Conservation (phyloP, 2,888 invertebrate genomes). For the Hymenopus coronatus region DNA sequence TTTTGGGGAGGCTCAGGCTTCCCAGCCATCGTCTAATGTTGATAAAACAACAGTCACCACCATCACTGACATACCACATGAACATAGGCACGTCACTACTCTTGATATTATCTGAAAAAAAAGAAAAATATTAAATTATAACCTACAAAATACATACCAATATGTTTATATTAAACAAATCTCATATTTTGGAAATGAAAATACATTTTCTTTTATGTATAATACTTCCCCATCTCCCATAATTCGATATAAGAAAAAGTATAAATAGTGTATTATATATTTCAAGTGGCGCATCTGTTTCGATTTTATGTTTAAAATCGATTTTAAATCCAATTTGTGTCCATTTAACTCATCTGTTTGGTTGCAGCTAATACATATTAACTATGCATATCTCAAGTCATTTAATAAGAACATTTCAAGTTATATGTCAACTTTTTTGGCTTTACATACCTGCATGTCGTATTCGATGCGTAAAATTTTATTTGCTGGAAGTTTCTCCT, state of each 20-base stretch:
- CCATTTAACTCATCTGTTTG: not conserved
- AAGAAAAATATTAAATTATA: constrained; percentile 24
- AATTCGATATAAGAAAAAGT: no score
- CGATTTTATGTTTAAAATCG: not conserved
- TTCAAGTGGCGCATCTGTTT: not conserved
- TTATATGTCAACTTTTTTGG: not conserved
- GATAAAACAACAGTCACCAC: constrained; percentile 54
- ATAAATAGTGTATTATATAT: no score
- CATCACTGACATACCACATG: constrained; percentile 64
- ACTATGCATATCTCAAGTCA: not conserved
- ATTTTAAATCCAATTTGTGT: not conserved
- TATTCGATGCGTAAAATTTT: constrained; percentile 43
- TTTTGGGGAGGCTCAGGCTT: constrained; percentile 65
- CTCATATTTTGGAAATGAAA: not conserved
- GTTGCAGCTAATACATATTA: not conserved
- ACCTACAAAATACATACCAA: not conserved
- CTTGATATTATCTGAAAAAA: constrained; percentile 45
- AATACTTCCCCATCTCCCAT: no score
- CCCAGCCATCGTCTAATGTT: constrained; percentile 64
- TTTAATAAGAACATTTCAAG: constrained; percentile 1
- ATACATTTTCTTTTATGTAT: no score
- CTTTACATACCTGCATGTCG: constrained; percentile 50
- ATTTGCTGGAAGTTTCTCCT: constrained; percentile 40
- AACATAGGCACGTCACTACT: constrained; percentile 44
- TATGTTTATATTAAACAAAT: not conserved